These are phyloP conservation scores for Drosophila ficusphila DNA, from an alignment of 1,140 invertebrate genomes.

Conservation along the genomic window DNA sequence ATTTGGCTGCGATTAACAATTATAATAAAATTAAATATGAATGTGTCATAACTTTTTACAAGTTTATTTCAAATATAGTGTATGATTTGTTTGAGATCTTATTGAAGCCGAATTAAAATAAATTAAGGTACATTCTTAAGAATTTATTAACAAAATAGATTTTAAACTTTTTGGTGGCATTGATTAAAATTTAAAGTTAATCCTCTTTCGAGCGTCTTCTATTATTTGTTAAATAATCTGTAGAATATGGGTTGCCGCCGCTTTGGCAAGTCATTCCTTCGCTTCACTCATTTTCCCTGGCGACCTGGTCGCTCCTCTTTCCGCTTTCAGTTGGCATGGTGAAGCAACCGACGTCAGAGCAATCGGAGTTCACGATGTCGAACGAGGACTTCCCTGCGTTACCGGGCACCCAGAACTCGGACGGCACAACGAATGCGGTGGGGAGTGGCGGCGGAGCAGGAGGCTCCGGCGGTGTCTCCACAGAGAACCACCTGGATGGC, in stretches of 20 bases:
- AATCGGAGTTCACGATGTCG: conserved; percentile 98
- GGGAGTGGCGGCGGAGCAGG: conserved; percentile 47
- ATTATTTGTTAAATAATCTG: neutral
- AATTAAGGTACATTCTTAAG: neutral
- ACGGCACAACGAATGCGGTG: conserved; percentile 85
- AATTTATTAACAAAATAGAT: neutral
- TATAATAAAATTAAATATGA: too few species aligned
- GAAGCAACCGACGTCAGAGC: conserved; percentile 95
- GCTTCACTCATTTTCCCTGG: conserved; percentile 19
- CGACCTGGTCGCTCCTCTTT: conserved; percentile 15
- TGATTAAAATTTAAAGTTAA: neutral
- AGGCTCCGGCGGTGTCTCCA: conserved; percentile 50
- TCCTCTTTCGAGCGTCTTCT: conserved; percentile 27
- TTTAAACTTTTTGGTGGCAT: neutral
- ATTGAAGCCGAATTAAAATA: too few species aligned
- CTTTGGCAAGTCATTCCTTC: neutral
- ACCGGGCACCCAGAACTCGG: conserved; percentile 88
- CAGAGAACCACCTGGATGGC: conserved; percentile 82
- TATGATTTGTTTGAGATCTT: too few species aligned
- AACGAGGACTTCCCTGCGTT: conserved; percentile 99
- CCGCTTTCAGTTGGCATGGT: conserved; percentile 94
- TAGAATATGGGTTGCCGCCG: neutral
- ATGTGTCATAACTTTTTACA: too few species aligned
- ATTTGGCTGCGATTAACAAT: too few species aligned
- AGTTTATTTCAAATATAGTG: too few species aligned